Base-by-base conservation (phyloP, 2,113 vertebrate genomes). In the Hippocampus zosterae region DNA sequence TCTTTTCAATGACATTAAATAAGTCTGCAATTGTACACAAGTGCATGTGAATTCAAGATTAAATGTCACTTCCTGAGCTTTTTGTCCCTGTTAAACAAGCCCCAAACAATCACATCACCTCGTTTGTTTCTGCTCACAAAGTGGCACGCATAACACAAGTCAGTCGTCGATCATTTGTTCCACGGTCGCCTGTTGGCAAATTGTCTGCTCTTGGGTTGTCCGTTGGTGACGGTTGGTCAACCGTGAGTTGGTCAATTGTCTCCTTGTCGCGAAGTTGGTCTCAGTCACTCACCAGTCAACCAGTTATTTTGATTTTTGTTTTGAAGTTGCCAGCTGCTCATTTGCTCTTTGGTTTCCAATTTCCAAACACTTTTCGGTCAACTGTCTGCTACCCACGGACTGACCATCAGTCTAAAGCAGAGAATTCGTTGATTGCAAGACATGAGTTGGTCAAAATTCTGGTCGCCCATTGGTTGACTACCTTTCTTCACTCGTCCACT, bases 61-160 rank as follows among this genome's bases (percentile, higher is more conserved):
- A 23, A 42, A 44, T 73, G 72, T 77, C 75, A 75, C 75, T 87
- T 87, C 87, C 87, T 90, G 88, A 90, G 88, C 80, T 80, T 74
- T 76, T 69, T 70, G 69, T 80, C 80, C 82, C 80, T 74, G 70
- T 77, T 52, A 71, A 72, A 72, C 57, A 67, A 65, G 69, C 57
- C 55, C 48, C 65, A 29, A 69, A 65, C 70, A 75, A 75, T 65
- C 42, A 75, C 41, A 50, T 41, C 12, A 64, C 62, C 71, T 79
- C 56, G n/a, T 79, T 71, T 40, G 40, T 63, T 63, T 21, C 37
- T 41, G 40, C 61, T 63, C 61, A 13, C 37, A 21, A 5, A 13
- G 27, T 29, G 13, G 29, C 56, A 29, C 27, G 25, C 56, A 29
- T 8, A 23, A n/a, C n/a, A 23, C n/a, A n/a, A 55, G 21, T 55